Evolutionary conservation across 2,888 invertebrate genomes (phyloP).

Genomic region (Metellina segmentata): DNA sequence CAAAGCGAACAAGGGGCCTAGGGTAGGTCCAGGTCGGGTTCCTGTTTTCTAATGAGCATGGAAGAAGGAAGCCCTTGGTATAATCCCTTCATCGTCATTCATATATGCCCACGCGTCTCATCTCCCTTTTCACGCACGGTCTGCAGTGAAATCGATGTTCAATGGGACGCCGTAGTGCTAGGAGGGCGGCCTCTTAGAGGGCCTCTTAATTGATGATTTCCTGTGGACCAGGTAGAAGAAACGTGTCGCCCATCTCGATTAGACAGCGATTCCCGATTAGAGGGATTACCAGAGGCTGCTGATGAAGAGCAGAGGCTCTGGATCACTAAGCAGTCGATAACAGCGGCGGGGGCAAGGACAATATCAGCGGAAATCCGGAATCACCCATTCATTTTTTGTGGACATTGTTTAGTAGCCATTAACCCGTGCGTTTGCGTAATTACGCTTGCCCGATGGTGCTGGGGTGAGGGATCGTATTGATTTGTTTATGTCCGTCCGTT

Average conservation of each 20-base stretch:
- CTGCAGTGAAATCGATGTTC: constrained; percentile 38
- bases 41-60: too few relatives aligned
- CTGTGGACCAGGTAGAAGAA: constrained; percentile 13
- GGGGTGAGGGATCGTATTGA: not conserved
- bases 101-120: constrained; percentile 5
- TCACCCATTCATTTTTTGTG: constrained; percentile 6
- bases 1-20: too few relatives aligned
- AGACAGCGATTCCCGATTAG: not conserved
- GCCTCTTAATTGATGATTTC: constrained; percentile 62
- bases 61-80: not conserved
- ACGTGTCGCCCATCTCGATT: constrained; percentile 41
- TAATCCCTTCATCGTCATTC: not conserved
- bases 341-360: not conserved
- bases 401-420: constrained; percentile 12
- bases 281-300: constrained; percentile 6
- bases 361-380: constrained; percentile 53
- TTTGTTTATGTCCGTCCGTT: not conserved
- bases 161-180: not conserved
- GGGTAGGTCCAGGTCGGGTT: too few relatives aligned
- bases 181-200: constrained; percentile 12
- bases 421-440: constrained; percentile 4
- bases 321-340: not conserved
- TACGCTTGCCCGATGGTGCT: not conserved
- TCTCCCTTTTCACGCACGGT: constrained; percentile 39
- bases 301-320: not conserved